Base-by-base conservation (phyloP, 2,797 vertebrate genomes). In the Sebastes trivittatus region DNA sequence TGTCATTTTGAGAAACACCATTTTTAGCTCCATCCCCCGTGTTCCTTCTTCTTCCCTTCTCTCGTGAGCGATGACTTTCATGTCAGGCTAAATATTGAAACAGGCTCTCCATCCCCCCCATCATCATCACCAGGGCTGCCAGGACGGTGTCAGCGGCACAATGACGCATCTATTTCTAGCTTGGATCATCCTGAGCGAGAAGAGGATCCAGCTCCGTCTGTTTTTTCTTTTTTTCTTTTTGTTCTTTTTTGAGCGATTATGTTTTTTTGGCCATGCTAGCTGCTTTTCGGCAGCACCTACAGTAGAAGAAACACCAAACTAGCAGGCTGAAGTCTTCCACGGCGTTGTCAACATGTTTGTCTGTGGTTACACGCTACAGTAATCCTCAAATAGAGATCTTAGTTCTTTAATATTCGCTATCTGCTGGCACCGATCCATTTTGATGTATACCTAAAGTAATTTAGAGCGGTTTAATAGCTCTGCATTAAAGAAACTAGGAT, bases 31-130 rank as follows among this genome's bases (percentile, higher is more conserved):
- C 42, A 7, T 61, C 27, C 10, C 10, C 42, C 22, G 20, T 42
- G 10, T 36, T 54, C 46, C 18, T 32, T 36, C 65, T n/a, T 34
- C 75, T 13, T 69, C 54, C 23, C 25, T 11, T 23, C 30, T 22
- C 76, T 80, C 20, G 38, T 81, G 81, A 86, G 78, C 27, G 23
- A 72, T 80, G 77, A 64, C 78, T 82, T 75, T 75, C 60, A 64
- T 71, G 63, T 81, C 77, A 68, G 59, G 68, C 77, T 87, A 34
- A 85, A 85, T 83, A 74, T 61, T 87, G 74, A 83, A 78, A 20
- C 58, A 23, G 61, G 8, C 59, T 55, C 55, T 38, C 63, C 60
- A 2, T n/a, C 42, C 42, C 42, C 34, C 38, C 55, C 54, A 4
- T 32, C 54, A 4, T 32, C 42, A 23, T 1, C 61, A 9, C 14